Base-by-base conservation (phyloP, 2,113 vertebrate genomes). In the Felis chaus region DNA sequence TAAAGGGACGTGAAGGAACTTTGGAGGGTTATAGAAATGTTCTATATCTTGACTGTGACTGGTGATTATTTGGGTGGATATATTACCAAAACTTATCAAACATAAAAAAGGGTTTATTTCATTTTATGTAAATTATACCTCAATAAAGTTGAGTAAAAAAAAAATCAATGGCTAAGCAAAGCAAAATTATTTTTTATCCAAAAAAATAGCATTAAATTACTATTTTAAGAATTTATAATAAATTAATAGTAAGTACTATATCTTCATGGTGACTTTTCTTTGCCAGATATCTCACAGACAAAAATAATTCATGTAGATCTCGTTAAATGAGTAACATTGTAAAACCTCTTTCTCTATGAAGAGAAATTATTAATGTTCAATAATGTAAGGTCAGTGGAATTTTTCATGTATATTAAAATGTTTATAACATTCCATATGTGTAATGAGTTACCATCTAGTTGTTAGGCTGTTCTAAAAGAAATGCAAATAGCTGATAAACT, bases 301-400 rank as follows among this genome's bases (percentile, higher is more conserved):
- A 94, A 94, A 96, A 89, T 79, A 94, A 88, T 83, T 29, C 11
- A 48, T 31, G 3, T 63, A 95, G 65, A 89, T 86, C 45, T 95
- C 53, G 88, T 84, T 84, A 87, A 90, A 73, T 82, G n/a, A 80
- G 10, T 82, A 79, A 66, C 2, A 50, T 82, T 25, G 39, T 71
- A 88, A 81, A 74, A 66, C 66, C 33, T 87, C 41, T 94, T 76
- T 89, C 18, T 88, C 25, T 78, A 29, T 36, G 36, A 84, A 65
- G 55, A 94, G 25, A 94, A 92, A 83, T 81, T 93, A 73, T 66
- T 36, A 29, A 69, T 94, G 14, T 55, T 74, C 23, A 90, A 23
- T 57, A 88, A 91, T 48, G 36, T 36, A 78, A 94, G 45, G 33
- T 61, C 65, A 86, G 31, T 78, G 57, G 57, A 36, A 18, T 50